phyloP scores from a whole-genome alignment of 2,113 vertebrate species.

The Bucco capensis region DNA sequence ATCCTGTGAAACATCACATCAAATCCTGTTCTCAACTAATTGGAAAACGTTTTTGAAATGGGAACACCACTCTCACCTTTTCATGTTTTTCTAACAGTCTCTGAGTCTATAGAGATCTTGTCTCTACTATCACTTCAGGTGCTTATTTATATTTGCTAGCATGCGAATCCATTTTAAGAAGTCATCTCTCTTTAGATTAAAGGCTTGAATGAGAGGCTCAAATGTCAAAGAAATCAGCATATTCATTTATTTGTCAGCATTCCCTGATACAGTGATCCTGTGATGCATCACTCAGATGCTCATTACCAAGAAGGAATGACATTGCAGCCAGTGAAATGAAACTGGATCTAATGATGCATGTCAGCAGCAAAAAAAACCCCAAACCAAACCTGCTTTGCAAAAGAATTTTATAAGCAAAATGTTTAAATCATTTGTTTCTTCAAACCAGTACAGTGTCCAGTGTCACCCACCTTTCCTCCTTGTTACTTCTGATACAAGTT shows the following conservation, averaged over 20 bases:
- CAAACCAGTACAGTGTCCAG: background rate
- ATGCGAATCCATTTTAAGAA: background rate
- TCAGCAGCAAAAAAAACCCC: background rate
- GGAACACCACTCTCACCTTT: background rate
- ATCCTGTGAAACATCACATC: background rate
- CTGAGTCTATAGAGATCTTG: background rate
- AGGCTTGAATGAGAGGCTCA: background rate
- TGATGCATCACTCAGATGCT: background rate
- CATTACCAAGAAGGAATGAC: background rate
- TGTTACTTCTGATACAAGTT: background rate
- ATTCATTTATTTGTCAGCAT: background rate
- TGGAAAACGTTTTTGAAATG: background rate
- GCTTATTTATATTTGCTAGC: background rate
- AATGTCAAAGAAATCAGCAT: background rate
- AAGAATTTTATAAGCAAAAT: background rate
- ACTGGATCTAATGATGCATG: background rate
- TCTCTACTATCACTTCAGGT: background rate
- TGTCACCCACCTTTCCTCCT: background rate
- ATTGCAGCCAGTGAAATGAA: conserved; percentile 6
- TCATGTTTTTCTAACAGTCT: background rate
- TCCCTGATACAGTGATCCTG: background rate
- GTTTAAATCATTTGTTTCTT: background rate
- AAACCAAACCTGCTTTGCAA: background rate
- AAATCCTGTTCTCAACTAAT: background rate
- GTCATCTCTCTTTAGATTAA: background rate